Evolutionary conservation across 2,797 vertebrate genomes (phyloP), one percentile per base, ranked within the genome.

Genomic region (Melanotaenia trifasciata): DNA sequence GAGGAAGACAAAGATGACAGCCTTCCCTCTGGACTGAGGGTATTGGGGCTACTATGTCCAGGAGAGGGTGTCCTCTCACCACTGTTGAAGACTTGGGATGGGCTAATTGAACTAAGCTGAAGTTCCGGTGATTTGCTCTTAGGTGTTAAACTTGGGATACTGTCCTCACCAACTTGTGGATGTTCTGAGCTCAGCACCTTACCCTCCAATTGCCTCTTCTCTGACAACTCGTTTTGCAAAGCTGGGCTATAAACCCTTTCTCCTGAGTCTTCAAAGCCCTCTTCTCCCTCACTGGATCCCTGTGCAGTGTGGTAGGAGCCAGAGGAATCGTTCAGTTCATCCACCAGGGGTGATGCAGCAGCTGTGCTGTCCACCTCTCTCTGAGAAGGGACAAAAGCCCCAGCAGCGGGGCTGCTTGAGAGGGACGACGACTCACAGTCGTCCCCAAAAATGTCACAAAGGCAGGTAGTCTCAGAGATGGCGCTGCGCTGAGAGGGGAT

Each of bases 371-470:
- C 86, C 43, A 74, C 79, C 50, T 90, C 93, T 35, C 72, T 88
- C 35, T 84, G 80, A 1, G 82, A 64, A 77, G 69, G 83, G 71
- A 87, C 70, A 84, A 92, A 81, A 6, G 87, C 65, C 22, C 72
- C 82, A 13, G 78, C 89, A 8, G 91, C 79, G 3, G 93, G 91
- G 80, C 87, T 94, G 84, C 92, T 92, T 14, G 94, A 90, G 32
- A 92, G 81, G 16, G 93, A 89, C 0, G 87, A 68, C 0, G 90
- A 81, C 51, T 95, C 95, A 65, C 90, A 64, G 64, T 95, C 94
- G 84, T 95, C 94, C 74, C 93, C 94, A 67, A 96, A 96, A 87
- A 95, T 96, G 88, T 95, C 95, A 88, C 95, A 95, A 60, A 96
- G 85, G 72, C 94, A 95, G 58, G 94, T 95, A 24, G 94, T 95